Conservation (phyloP, 2,797 vertebrate species). For the Sardinella longiceps region DNA sequence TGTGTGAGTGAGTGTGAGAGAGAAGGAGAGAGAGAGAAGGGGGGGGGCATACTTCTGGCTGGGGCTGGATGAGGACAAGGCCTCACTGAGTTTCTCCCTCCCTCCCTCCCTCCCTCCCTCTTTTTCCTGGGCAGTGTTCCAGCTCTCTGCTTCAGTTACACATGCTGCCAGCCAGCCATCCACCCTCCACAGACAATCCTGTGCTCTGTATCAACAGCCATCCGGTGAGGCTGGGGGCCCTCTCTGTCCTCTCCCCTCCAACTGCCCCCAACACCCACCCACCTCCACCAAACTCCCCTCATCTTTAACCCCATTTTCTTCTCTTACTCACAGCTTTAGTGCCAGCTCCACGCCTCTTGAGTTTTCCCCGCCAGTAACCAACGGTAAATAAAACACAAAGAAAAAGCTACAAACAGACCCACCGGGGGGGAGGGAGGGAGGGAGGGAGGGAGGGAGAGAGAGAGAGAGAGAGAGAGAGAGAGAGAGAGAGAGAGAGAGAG, state of each 20-base stretch:
- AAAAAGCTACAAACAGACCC: neutral
- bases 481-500: neutral
- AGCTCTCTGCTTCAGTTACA: conserved; percentile 27
- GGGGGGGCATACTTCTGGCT: conserved; percentile 7
- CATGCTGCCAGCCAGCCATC: conserved; percentile 20
- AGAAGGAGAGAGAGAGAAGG: neutral
- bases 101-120: neutral
- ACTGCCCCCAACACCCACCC: neutral
- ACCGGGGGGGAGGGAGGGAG: neutral
- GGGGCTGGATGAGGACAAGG: conserved; percentile 10
- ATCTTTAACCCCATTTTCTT: neutral
- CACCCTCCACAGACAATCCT: conserved; percentile 20
- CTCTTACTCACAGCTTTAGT: neutral
- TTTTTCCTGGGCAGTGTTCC: conserved; percentile 14
- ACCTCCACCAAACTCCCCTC: neutral
- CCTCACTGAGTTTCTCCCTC: neutral
- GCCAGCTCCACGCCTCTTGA: neutral
- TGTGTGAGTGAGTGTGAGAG: neutral
- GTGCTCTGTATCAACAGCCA: conserved; percentile 15
- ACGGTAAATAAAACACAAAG: neutral
- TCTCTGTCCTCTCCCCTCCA: neutral
- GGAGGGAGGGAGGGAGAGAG: neutral
- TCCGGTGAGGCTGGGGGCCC: neutral
- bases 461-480: neutral
- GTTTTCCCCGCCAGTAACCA: neutral